Evolutionary conservation across 2,888 invertebrate genomes (phyloP).

Genomic region (Isotomurus palustris): DNA sequence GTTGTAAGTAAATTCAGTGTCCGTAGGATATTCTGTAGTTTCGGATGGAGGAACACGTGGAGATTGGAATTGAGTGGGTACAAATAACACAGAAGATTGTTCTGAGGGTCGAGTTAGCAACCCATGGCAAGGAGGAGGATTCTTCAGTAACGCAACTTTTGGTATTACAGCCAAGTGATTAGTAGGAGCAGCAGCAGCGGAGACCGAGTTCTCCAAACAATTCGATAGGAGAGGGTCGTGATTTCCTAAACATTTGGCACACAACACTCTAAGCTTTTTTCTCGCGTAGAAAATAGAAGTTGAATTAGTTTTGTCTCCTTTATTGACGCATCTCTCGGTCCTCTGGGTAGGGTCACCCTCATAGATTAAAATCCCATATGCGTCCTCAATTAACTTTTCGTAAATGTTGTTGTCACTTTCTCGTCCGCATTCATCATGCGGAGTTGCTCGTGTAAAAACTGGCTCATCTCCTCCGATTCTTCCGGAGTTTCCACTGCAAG

Average conservation of each 20-base stretch:
- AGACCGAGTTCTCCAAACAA: constrained; percentile 22
- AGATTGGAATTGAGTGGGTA: constrained; percentile 8
- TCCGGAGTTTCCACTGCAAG: constrained; percentile 21
- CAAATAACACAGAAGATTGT: background rate
- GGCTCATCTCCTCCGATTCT: too few relatives aligned
- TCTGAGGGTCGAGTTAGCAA: too few relatives aligned
- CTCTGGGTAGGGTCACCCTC: constrained; percentile 34
- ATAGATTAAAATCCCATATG: constrained; percentile 47
- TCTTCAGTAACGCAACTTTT: too few relatives aligned
- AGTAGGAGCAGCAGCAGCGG: background rate
- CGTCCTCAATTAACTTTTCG: constrained; percentile 46
- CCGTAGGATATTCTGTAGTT: constrained; percentile 45
- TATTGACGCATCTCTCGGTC: constrained; percentile 8
- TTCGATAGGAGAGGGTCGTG: constrained; percentile 47
- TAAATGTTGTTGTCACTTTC: constrained; percentile 33
- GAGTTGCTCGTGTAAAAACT: too few relatives aligned
- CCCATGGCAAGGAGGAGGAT: too few relatives aligned
- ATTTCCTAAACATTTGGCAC: constrained; percentile 47
- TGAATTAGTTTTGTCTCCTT: constrained; percentile 3
- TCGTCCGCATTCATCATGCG: constrained; percentile 4
- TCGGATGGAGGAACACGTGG: constrained; percentile 31
- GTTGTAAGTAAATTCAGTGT: constrained; percentile 44
- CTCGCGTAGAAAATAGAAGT: constrained; percentile 16
- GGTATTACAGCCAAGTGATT: constrained; percentile 16
- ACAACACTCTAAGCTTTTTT: constrained; percentile 44